Percentiles rank a stretch among this genome's conserved stretches.
Evolutionary conservation across 2,888 invertebrate genomes (phyloP).

Genomic region (Onchidella celtica): DNA sequence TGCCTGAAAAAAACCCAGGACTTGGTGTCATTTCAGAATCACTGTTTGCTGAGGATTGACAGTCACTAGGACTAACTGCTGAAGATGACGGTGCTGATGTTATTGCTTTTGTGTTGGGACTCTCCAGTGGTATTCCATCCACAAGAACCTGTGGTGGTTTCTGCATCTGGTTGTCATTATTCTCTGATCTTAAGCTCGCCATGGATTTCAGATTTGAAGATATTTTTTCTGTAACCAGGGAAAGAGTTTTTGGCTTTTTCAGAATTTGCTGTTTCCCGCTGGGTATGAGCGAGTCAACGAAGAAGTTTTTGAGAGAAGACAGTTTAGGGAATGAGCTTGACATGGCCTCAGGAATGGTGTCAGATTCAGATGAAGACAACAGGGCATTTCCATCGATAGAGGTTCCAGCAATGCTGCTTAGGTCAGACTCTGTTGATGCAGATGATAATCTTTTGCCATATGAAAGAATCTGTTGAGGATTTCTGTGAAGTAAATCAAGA

Average conservation of each 20-base stretch:
- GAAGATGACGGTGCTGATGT: background rate
- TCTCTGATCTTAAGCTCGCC: background rate
- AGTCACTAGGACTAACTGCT: background rate
- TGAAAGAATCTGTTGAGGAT: constrained; percentile 41
- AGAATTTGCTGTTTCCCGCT: constrained; percentile 19
- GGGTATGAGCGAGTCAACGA: constrained; percentile 18
- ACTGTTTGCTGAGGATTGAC: background rate
- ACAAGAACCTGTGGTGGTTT: constrained; percentile 34
- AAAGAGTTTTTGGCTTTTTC: constrained; percentile 37
- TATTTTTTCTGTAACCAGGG: constrained; percentile 24
- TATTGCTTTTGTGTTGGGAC: background rate
- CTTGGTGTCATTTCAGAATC: constrained; percentile 7
- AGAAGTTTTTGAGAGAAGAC: constrained; percentile 35
- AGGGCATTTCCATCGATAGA: constrained; percentile 1
- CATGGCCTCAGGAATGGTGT: constrained; percentile 12
- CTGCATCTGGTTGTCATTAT: background rate
- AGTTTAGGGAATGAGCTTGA: constrained; percentile 32
- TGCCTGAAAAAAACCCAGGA: constrained; percentile 38
- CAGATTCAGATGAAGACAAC: background rate
- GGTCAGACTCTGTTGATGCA: background rate
- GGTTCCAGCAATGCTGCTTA: background rate
- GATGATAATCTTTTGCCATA: background rate
- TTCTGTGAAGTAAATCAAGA: background rate
- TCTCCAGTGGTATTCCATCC: constrained; percentile 8
- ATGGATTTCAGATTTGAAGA: constrained; percentile 26